Evolutionary conservation across 2,113 vertebrate genomes (phyloP).

Genomic region (Chionis minor): DNA sequence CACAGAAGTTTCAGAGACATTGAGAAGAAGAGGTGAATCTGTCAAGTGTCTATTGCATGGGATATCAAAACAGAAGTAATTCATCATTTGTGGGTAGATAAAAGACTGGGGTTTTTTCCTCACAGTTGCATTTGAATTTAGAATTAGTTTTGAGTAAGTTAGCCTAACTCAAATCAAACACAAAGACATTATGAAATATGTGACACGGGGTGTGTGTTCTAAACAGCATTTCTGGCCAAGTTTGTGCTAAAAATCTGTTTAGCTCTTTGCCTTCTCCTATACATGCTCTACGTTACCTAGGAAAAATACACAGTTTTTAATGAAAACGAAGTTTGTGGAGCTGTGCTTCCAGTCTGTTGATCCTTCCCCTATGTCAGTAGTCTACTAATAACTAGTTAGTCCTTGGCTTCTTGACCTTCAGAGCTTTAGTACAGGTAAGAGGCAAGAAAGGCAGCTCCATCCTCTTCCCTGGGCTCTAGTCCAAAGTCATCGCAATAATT

Average conservation of each 20-base stretch:
- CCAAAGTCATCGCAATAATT: neutral
- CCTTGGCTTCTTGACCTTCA: neutral
- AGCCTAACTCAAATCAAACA: neutral
- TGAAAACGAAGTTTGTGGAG: neutral
- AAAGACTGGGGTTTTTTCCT: neutral
- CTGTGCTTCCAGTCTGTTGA: neutral
- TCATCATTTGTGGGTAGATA: rapidly evolving
- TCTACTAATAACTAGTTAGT: neutral
- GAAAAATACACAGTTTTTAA: neutral
- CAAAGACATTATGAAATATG: neutral
- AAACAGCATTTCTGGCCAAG: neutral
- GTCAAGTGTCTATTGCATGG: neutral
- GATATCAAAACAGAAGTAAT: neutral
- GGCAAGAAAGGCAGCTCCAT: neutral
- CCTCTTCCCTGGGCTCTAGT: neutral
- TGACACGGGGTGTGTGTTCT: neutral
- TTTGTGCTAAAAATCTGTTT: neutral
- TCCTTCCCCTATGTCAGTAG: neutral
- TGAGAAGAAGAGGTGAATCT: neutral
- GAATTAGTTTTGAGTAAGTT: neutral
- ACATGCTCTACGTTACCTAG: neutral
- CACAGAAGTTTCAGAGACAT: neutral
- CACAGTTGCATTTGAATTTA: neutral
- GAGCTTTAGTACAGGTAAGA: neutral
- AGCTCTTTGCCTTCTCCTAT: neutral